Conservation (phyloP, 2,888 invertebrate genomes). For the Macrophya alboannulata region DNA sequence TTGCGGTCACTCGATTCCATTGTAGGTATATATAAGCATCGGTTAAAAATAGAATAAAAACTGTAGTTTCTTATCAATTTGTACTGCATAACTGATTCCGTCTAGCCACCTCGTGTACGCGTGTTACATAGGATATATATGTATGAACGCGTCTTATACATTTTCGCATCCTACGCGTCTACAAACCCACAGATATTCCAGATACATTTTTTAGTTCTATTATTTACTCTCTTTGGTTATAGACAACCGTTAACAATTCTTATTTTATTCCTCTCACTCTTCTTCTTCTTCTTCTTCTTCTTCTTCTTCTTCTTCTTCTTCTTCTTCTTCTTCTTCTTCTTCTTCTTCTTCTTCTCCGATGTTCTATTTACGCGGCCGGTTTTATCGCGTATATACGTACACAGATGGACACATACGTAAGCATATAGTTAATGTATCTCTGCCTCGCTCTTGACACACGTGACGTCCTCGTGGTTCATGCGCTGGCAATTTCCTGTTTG, state of each 20-base stretch:
- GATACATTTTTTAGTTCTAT: not conserved
- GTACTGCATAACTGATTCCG: conserved; percentile 8
- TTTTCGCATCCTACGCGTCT: conserved; percentile 38
- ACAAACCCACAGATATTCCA: not conserved
- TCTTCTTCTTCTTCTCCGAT: not conserved
- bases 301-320: no score
- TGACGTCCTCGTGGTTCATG: conserved; percentile 43
- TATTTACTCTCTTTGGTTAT: not conserved
- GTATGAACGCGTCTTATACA: not conserved
- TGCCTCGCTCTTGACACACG: conserved; percentile 21
- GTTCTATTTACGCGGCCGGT: conserved; percentile 40
- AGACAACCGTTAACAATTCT: not conserved
- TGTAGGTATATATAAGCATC: not conserved
- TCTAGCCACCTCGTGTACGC: not conserved
- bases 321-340: no score
- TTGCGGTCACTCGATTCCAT: not conserved
- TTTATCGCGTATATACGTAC: conserved; percentile 21
- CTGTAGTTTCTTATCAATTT: conserved; percentile 51
- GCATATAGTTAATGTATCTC: not conserved
- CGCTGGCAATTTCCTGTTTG: conserved; percentile 51
- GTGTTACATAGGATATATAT: not conserved
- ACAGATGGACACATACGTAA: not conserved
- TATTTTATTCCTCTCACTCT: conserved; percentile 17
- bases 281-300: no score
- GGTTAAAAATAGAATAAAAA: conserved; percentile 25